Conservation (phyloP, 2,113 vertebrate genomes). For the Scytalopus superciliaris region DNA sequence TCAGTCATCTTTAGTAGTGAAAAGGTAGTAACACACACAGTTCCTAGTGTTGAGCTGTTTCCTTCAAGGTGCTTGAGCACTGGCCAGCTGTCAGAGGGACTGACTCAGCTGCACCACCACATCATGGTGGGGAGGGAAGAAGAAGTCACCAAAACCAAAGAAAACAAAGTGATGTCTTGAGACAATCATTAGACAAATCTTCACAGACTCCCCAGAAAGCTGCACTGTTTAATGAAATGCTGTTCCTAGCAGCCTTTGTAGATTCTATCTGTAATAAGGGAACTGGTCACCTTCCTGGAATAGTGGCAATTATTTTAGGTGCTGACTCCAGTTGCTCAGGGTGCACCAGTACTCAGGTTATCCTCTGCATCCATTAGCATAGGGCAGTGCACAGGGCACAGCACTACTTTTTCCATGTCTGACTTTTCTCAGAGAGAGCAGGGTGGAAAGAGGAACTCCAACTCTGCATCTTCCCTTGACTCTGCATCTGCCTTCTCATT, state of each 20-base stretch:
- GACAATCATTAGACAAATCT: neutral
- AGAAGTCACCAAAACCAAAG: neutral
- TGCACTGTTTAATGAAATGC: neutral
- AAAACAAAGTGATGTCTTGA: neutral
- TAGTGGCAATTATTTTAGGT: neutral
- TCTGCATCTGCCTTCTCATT: neutral
- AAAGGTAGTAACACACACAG: fast-evolving
- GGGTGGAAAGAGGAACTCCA: neutral
- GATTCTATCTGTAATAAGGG: neutral
- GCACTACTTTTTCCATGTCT: neutral
- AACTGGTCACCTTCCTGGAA: fast-evolving
- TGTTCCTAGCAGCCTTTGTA: neutral
- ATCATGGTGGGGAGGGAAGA: fast-evolving
- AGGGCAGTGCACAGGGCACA: no score
- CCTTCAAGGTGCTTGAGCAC: neutral
- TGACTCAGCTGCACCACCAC: no score
- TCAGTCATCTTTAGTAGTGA: neutral
- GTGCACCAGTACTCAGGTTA: neutral
- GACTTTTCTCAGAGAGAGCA: neutral
- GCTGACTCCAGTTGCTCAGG: neutral
- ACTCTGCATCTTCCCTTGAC: neutral
- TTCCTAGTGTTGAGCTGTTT: neutral
- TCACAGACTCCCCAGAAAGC: neutral
- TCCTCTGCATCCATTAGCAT: neutral
- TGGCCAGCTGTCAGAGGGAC: neutral